Evolutionary conservation across 2,797 vertebrate genomes (phyloP).

Genomic region (Pseudochirops corinnae): DNA sequence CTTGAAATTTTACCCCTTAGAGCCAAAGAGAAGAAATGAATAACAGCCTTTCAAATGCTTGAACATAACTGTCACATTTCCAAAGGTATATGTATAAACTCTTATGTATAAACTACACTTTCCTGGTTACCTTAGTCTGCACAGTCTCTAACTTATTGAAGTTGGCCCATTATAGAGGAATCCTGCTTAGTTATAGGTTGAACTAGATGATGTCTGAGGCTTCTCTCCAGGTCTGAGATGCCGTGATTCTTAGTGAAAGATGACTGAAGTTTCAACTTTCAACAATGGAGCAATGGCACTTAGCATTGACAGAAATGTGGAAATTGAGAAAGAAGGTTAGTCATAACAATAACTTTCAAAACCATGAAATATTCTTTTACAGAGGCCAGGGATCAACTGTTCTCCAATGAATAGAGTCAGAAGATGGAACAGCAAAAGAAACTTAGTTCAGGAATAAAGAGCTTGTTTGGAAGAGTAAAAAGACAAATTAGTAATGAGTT

Average conservation of each 20-base stretch:
- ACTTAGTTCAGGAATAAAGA: background rate
- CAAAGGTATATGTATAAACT: background rate
- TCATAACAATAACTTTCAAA: background rate
- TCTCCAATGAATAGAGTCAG: background rate
- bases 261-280: background rate
- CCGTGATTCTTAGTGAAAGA: background rate
- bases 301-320: background rate
- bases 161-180: background rate
- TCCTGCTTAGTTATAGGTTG: background rate
- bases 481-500: background rate
- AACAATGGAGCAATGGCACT: background rate
- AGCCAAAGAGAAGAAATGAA: background rate
- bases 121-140: background rate
- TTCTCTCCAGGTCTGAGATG: background rate
- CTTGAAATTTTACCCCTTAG: background rate
- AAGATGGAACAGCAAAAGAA: background rate
- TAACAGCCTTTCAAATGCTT: background rate
- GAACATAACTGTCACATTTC: background rate
- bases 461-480: background rate
- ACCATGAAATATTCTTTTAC: background rate
- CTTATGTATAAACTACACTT: background rate
- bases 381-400: background rate
- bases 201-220: background rate
- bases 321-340: background rate
- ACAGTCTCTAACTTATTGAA: background rate